Percentiles rank a stretch among this genome's conserved stretches.
phyloP scores from a whole-genome alignment of 2,113 vertebrate species.

The Philantomba maxwellii region DNA sequence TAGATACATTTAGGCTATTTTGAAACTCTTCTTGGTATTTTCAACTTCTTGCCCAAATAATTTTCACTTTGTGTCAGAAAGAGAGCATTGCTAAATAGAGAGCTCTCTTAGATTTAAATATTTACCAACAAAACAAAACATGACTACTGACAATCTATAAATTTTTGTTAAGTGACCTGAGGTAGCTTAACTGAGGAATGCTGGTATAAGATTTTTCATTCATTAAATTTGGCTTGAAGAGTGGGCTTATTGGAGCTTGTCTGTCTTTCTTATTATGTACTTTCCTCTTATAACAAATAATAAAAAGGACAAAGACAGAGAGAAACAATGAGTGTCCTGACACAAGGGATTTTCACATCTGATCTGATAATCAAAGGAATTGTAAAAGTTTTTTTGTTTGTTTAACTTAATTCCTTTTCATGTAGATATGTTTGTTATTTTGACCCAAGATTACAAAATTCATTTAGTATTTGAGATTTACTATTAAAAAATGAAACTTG shows the following conservation, averaged over 20 bases:
- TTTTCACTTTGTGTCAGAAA: not conserved
- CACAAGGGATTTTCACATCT: not conserved
- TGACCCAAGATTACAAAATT: not conserved
- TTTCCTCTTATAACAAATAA: not conserved
- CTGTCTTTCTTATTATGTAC: not conserved
- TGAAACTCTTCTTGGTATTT: not conserved
- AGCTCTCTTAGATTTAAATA: not conserved
- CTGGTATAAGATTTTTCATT: not conserved
- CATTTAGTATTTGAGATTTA: not conserved
- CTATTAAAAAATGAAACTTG: not conserved
- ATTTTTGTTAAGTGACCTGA: not conserved
- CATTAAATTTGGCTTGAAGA: not conserved
- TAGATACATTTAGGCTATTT: not conserved
- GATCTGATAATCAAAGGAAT: not conserved
- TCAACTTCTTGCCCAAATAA: not conserved
- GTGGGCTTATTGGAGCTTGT: not conserved
- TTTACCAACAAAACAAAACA: not conserved
- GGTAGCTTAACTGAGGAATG: not conserved
- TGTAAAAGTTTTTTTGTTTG: not conserved
- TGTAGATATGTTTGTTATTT: not conserved
- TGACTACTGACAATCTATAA: not conserved
- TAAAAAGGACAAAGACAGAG: not conserved
- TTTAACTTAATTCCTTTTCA: not conserved
- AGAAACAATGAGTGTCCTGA: not conserved
- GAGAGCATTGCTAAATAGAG: not conserved